These are phyloP conservation scores for Atherix ibis DNA, from an alignment of 2,888 invertebrate species.

Conservation along the genomic window DNA sequence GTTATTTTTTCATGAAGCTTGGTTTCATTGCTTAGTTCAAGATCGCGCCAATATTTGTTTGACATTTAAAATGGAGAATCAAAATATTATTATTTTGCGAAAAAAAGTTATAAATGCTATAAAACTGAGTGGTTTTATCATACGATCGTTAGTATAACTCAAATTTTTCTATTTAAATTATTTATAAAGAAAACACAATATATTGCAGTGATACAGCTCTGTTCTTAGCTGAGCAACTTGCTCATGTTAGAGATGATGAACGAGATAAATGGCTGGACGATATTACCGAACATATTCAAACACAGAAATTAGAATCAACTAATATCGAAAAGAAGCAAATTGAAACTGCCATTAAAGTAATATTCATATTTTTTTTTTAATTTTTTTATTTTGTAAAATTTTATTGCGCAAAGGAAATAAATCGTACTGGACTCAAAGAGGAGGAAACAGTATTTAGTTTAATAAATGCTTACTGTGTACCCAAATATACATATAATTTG, in stretches of 20 bases:
- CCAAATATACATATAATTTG: constrained; percentile 57
- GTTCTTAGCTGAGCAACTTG: constrained; percentile 55
- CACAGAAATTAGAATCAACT: constrained; percentile 54
- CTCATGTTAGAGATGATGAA: constrained; percentile 39
- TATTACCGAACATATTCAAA: constrained; percentile 61
- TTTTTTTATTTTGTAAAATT: constrained; percentile 5
- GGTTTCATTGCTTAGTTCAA: too few species aligned
- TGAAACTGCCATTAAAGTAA: constrained; percentile 54
- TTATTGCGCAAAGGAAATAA: constrained; percentile 11
- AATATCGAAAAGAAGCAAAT: constrained; percentile 58
- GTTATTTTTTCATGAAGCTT: too few species aligned
- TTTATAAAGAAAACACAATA: not conserved
- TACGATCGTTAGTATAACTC: constrained; percentile 35
- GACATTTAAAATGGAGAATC: constrained; percentile 2
- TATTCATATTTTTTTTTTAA: constrained; percentile 11
- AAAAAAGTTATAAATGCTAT: constrained; percentile 33
- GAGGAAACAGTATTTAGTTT: constrained; percentile 60
- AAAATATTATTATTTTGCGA: constrained; percentile 1
- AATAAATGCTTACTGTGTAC: constrained; percentile 68
- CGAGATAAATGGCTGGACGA: constrained; percentile 57
- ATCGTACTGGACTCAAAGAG: constrained; percentile 39
- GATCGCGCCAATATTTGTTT: too few species aligned
- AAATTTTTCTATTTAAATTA: constrained; percentile 5
- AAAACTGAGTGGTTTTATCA: constrained; percentile 57
- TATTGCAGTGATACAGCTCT: constrained; percentile 49